Evolutionary conservation across 2,888 invertebrate species (phyloP).

Genomic region (Xestia xanthographa): DNA sequence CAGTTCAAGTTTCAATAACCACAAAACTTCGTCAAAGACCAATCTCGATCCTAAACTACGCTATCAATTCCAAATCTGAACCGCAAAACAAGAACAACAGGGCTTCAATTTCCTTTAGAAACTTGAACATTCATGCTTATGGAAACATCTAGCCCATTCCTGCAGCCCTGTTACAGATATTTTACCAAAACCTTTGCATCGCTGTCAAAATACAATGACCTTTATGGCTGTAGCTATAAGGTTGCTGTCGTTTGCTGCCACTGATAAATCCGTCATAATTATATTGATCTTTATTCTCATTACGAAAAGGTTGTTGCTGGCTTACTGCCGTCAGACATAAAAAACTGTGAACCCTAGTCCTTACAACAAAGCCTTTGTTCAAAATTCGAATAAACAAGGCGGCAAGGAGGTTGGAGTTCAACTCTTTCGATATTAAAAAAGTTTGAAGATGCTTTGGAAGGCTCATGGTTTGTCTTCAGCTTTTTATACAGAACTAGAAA

Average conservation of each 20-base stretch:
- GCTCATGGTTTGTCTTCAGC: slow-evolving; percentile 40
- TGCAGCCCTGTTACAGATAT: neutral
- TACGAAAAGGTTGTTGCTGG: neutral
- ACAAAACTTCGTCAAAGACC: neutral
- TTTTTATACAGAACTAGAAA: slow-evolving; percentile 25
- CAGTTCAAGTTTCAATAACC: neutral
- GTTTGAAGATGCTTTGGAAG: slow-evolving; percentile 66
- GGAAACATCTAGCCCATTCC: slow-evolving; percentile 38
- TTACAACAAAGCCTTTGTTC: slow-evolving; percentile 57
- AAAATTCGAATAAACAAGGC: slow-evolving; percentile 70
- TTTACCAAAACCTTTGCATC: neutral
- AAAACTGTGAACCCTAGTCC: slow-evolving; percentile 24
- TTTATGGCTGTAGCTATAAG: neutral
- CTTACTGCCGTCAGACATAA: neutral
- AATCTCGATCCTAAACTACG: neutral
- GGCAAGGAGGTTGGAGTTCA: slow-evolving; percentile 64
- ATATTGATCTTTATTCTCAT: neutral
- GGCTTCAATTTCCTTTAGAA: slow-evolving; percentile 29
- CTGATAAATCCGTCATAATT: neutral
- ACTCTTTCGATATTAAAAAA: slow-evolving; percentile 78
- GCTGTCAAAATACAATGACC: neutral
- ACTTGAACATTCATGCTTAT: slow-evolving; percentile 25
- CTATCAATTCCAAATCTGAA: slow-evolving; percentile 23
- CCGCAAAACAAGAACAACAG: slow-evolving; percentile 48
- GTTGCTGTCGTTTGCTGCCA: neutral